Conservation (phyloP, 2,888 invertebrate species). For the Temnothorax rugatulus region DNA sequence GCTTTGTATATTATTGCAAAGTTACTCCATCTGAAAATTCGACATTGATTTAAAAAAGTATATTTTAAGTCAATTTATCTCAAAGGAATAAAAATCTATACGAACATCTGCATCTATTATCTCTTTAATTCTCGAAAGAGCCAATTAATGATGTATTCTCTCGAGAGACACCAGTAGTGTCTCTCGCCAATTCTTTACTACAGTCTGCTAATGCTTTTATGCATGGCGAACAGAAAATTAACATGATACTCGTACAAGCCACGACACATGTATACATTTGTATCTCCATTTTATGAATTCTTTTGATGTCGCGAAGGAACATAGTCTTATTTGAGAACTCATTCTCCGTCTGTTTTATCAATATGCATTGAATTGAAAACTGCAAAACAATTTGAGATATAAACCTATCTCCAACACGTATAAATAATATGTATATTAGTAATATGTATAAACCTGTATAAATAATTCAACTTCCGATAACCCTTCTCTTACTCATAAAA, state of each 20-base stretch:
- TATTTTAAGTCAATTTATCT: neutral
- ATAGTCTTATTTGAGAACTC: neutral
- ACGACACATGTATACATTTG: slow-evolving; percentile 57
- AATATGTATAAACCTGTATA: neutral
- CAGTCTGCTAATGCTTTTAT: slow-evolving; percentile 41
- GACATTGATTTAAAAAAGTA: neutral
- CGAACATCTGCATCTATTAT: neutral
- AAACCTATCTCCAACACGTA: neutral
- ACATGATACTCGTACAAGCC: slow-evolving; percentile 24
- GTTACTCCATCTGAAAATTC: neutral
- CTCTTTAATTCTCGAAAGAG: neutral
- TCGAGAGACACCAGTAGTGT: neutral
- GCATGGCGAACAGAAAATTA: slow-evolving; percentile 37
- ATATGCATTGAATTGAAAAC: neutral
- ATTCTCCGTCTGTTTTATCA: neutral
- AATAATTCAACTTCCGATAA: neutral
- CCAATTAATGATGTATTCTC: neutral
- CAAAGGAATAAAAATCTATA: neutral
- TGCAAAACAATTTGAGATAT: neutral
- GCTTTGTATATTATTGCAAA: neutral
- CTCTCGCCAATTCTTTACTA: slow-evolving; percentile 55
- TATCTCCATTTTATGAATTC: slow-evolving; percentile 52
- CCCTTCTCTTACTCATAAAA: neutral
- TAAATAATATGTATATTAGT: neutral
- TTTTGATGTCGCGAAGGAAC: slow-evolving; percentile 38